These are phyloP conservation scores for Galaxea fascicularis DNA, from an alignment of 92 coral and sea anemone species.

Conservation along the genomic window DNA sequence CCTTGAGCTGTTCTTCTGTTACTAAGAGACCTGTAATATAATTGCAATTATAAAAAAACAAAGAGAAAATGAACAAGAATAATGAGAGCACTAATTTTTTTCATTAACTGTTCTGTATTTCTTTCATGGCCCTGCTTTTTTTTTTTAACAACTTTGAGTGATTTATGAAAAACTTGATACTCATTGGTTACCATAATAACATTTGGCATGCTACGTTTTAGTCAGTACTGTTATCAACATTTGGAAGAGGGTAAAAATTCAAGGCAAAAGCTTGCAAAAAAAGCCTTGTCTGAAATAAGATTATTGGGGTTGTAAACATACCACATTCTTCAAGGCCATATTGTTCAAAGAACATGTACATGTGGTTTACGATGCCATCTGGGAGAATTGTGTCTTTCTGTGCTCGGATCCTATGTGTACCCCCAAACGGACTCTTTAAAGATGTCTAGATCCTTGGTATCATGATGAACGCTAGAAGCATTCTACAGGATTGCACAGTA, in stretches of 20 bases:
- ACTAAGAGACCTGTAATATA: slow-evolving; percentile 44
- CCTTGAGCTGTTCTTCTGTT: slow-evolving; percentile 62
- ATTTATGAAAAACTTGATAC: too few species aligned
- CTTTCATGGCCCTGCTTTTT: neutral
- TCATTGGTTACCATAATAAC: neutral
- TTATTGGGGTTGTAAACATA: neutral
- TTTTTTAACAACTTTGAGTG: neutral
- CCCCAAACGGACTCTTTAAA: slow-evolving; percentile 39
- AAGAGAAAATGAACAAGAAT: neutral
- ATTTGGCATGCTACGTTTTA: neutral
- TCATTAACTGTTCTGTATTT: too few species aligned
- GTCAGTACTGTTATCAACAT: neutral
- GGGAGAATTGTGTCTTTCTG: slow-evolving; percentile 28
- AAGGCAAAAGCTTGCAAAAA: neutral
- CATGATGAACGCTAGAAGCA: slow-evolving; percentile 45
- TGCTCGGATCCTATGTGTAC: slow-evolving; percentile 24
- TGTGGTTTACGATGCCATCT: slow-evolving; percentile 42
- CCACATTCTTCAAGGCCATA: slow-evolving; percentile 49
- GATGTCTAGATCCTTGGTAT: slow-evolving; percentile 30
- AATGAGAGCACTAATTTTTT: neutral
- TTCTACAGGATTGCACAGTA: slow-evolving; percentile 31
- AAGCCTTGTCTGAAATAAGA: neutral
- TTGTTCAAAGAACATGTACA: slow-evolving; percentile 33
- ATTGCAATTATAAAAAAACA: neutral
- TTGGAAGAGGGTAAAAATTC: neutral